Evolutionary conservation across 2,113 vertebrate genomes (phyloP), one percentile per base, ranked within the genome.

Genomic region (Clarias gariepinus): DNA sequence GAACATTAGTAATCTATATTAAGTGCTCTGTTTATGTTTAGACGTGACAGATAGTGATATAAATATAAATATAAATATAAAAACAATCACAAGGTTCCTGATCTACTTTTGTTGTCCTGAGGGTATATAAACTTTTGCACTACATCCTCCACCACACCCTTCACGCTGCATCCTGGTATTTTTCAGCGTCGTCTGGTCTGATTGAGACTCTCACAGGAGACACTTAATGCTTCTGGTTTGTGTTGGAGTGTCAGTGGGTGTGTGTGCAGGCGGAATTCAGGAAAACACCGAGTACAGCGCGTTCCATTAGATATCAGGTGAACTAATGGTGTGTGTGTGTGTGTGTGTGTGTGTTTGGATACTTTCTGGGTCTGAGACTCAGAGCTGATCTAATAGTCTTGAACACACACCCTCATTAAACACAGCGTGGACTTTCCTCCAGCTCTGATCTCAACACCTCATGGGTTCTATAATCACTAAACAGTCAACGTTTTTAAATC

Each of bases 211-310:
- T n/a, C 80, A n/a, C 8, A 64, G 15, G 36, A 82, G 33, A 81
- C 55, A 21, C 25, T 28, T 63, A 41, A 64, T 47, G 33, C 80
- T 63, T 82, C 66, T n/a, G 81, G 23, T 82, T 82, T 41, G 78
- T 79, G 60, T 82, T 66, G 28, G 61, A 33, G 25, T 82, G 36
- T 66, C 53, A 52, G 81, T 82, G 81, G 81, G 61, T 15, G 81
- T 36, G 61, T 19, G 36, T 19, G 36, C 0, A 3, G 61, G 18
- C 28, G 61, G 81, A 82, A 82, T 52, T 66, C 61, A 36, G 28
- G 53, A 60, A 84, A 73, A 74, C 18, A 81, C 57, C 6, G 66
- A 84, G 66, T 58, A 83, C 83, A n/a, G 33, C 69, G 61, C 74
- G 83, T 74, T 60, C 53, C 28, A 74, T 36, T 36, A 58, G 30